A percentile compares a stretch with the other conserved stretches of the same genome.
phyloP scores from a whole-genome alignment of 2,888 invertebrate species.

The Microctonus hyperodae region DNA sequence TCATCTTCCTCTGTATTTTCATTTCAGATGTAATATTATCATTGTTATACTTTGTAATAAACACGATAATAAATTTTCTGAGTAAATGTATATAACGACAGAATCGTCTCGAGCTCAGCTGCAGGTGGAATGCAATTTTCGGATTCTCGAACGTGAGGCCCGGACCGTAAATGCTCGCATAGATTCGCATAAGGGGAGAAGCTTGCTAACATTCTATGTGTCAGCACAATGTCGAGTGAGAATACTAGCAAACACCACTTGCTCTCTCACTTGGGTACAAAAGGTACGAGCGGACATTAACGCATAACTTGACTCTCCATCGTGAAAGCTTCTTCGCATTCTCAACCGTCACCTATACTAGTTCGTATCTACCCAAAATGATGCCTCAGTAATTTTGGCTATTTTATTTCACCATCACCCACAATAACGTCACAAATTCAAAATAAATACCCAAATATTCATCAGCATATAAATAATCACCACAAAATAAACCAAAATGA shows the following conservation, averaged over 20 bases:
- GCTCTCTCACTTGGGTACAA: conserved; percentile 37
- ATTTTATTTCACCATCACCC: conserved; percentile 42
- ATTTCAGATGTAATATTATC: neutral
- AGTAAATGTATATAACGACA: conserved; percentile 14
- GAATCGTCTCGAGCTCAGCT: conserved; percentile 4
- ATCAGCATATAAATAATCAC: too few relatives aligned
- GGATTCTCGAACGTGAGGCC: conserved; percentile 49
- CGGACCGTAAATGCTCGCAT: conserved; percentile 47
- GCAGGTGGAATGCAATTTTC: conserved; percentile 57
- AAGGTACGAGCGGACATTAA: conserved; percentile 56
- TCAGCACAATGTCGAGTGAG: conserved; percentile 42
- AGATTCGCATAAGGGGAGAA: conserved; percentile 56
- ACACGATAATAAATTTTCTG: conserved; percentile 21
- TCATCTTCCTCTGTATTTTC: neutral
- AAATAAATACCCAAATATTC: too few relatives aligned
- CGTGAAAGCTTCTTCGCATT: conserved; percentile 42
- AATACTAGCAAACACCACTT: conserved; percentile 36
- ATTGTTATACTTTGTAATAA: conserved; percentile 14
- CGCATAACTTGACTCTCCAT: conserved; percentile 48
- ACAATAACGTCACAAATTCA: conserved; percentile 1
- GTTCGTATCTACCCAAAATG: neutral
- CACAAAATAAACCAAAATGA: too few relatives aligned
- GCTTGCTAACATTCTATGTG: conserved; percentile 44
- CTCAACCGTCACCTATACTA: conserved; percentile 39
- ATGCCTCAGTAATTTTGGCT: conserved; percentile 38